Evolutionary conservation across 2,888 invertebrate species (phyloP).

Genomic region (Xanthia icteritia): DNA sequence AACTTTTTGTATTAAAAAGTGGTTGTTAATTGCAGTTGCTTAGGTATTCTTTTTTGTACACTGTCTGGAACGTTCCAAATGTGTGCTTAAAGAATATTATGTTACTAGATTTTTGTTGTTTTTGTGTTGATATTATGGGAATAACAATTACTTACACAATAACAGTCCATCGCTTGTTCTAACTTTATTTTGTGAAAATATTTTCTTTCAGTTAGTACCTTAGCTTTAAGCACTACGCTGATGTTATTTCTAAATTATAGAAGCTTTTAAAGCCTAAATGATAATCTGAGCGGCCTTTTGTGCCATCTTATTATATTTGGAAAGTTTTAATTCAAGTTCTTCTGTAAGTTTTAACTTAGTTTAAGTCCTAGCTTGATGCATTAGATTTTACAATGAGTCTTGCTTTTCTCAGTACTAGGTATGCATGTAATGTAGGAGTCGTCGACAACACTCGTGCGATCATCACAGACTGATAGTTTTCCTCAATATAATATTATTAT

Average conservation of each 20-base stretch:
- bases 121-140: slow-evolving; percentile 35
- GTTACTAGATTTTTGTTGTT: slow-evolving; percentile 58
- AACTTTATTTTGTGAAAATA: slow-evolving; percentile 14
- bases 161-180: background rate
- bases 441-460: background rate
- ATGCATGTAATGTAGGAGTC: background rate
- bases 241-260: slow-evolving; percentile 27
- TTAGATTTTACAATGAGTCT: background rate
- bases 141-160: slow-evolving; percentile 29
- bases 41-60: slow-evolving; percentile 67
- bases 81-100: slow-evolving; percentile 65
- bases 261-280: slow-evolving; percentile 27
- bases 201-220: background rate
- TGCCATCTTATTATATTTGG: background rate
- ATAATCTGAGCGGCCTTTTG: slow-evolving; percentile 13
- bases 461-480: background rate
- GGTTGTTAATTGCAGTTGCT: slow-evolving; percentile 76
- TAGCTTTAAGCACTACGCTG: background rate
- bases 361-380: background rate
- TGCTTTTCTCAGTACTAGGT: slow-evolving; percentile 4
- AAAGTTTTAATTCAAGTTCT: slow-evolving; percentile 3
- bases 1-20: slow-evolving; percentile 68
- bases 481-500: background rate
- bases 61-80: slow-evolving; percentile 62
- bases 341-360: background rate